phyloP scores from a whole-genome alignment of 2,113 vertebrate species.

The Albula goreensis region DNA sequence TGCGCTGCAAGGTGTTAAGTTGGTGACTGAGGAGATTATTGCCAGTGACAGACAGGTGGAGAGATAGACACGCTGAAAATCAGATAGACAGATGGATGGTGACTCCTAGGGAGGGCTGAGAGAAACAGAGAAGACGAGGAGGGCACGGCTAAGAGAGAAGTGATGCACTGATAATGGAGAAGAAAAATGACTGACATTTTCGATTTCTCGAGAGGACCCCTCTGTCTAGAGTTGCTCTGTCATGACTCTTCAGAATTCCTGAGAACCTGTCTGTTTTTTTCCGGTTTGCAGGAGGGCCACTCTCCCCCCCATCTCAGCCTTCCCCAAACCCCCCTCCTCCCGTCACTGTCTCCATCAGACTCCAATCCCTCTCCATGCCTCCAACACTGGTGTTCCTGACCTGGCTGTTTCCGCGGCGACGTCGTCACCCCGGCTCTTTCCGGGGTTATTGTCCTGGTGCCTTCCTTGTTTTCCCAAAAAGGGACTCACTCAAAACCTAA shows the following conservation, averaged over 20 bases:
- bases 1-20: background rate
- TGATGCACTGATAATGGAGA: slow-evolving; percentile 5
- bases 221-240: background rate
- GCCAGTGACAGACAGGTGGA: slow-evolving; percentile 3
- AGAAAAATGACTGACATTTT: background rate
- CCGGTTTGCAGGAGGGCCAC: background rate
- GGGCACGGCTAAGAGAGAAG: background rate
- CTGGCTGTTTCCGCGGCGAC: slow-evolving; percentile 35
- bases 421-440: background rate
- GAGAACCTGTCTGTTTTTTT: slow-evolving; percentile 5
- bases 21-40: background rate
- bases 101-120: background rate
- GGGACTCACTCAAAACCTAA: background rate
- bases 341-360: background rate
- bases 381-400: slow-evolving; percentile 56
- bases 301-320: background rate
- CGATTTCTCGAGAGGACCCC: background rate
- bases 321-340: background rate
- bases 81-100: background rate
- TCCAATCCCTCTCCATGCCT: background rate
- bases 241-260: slow-evolving; percentile 9
- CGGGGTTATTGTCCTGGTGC: background rate
- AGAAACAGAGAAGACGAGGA: background rate
- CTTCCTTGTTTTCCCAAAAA: background rate
- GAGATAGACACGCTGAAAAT: background rate